Base-by-base conservation (phyloP, 2,888 invertebrate genomes). In the Diaperis boleti region DNA sequence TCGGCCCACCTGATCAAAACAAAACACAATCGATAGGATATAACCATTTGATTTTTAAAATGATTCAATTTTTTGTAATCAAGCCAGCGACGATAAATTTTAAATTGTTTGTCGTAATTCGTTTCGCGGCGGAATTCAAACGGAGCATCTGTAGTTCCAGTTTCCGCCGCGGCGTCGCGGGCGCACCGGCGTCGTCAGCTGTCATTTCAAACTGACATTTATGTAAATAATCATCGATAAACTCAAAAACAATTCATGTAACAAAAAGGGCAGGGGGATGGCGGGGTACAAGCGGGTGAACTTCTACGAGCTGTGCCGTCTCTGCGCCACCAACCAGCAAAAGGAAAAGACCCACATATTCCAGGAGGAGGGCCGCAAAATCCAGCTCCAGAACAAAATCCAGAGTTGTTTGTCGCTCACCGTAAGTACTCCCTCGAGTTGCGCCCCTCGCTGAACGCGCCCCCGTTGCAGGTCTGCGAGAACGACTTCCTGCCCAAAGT, bases 401-500 rank as follows among this genome's bases (percentile, higher is more conserved):
- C 84, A 86, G 72, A 85, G 86, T 70, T 89, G 88, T 78, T 81
- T 89, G 52, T 85, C 88, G 1, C 78, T 89, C 56, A 85, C 86
- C 81, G 89, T 88, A 77, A 78, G 79, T 78, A 45, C 54, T 22
- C 1, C 11, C 10, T n/a, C 1, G 0, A 10, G n/a, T n/a, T n/a
- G n/a, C n/a, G n/a, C n/a, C n/a, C n/a, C n/a, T n/a, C n/a, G n/a
- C n/a, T n/a, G n/a, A n/a, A n/a, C n/a, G 33, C 33, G 11, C 33
- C 33, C 26, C n/a, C n/a, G 26, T 26, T 75, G 55, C 68, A 89
- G 89, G 85, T 90, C 8, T 84, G 85, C 67, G 89, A 89, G 76
- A 86, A 87, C 71, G 90, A 90, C 78, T 87, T 87, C 20, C 78
- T 90, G 65, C 90, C 90, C 39, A 90, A 90, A 82, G 87, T 88